Evolutionary conservation across 2,888 invertebrate species (phyloP), one percentile per base, ranked within the genome.

Genomic region (Portevinia maculata): DNA sequence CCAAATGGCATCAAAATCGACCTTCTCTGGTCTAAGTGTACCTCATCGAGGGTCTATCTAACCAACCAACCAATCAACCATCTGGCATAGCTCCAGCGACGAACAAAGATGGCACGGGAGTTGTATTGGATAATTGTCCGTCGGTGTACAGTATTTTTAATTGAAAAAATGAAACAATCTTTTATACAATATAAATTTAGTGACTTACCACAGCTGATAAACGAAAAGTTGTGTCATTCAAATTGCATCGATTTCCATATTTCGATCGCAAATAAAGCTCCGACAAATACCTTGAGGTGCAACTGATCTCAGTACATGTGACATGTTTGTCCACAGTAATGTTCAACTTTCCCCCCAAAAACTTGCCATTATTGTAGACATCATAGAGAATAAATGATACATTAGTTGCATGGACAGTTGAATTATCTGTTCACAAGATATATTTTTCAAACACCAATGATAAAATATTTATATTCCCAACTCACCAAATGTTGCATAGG

Each of bases 341-440:
- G 71, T 90, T 90, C 0, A 91, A 75, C 24, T 85, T 73, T 0
- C 90, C 90, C 11, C 90, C 90, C 55, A 89, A 60, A 30, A 86
- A 85, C 34, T 86, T 87, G 1, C 91, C 91, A 39, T 88, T 88
- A 46, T 90, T 90, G 70, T 90, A 91, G 7, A 90, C 86, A 86
- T 91, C 91, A 50, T 87, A 88, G 8, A 88, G 73, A 0, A 84
- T 74, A 28, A 85, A 88, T 1, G 69, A 15, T 0, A 52, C 28
- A 4, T 52, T 21, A 0, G 50, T 28, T 1, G 3, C 11, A 19
- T 60, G 32, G 0, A 13, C 21, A 13, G 11, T 13, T 17, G 1
- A 3, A 3, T n/a, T 21, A 44, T 65, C 78, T 65, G 17, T 3
- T 60, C 55, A 8, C 11, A 30, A 59, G 17, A 13, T 15, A 7